Conservation (phyloP, 2,113 vertebrate genomes). For the Mormoops blainvillei region DNA sequence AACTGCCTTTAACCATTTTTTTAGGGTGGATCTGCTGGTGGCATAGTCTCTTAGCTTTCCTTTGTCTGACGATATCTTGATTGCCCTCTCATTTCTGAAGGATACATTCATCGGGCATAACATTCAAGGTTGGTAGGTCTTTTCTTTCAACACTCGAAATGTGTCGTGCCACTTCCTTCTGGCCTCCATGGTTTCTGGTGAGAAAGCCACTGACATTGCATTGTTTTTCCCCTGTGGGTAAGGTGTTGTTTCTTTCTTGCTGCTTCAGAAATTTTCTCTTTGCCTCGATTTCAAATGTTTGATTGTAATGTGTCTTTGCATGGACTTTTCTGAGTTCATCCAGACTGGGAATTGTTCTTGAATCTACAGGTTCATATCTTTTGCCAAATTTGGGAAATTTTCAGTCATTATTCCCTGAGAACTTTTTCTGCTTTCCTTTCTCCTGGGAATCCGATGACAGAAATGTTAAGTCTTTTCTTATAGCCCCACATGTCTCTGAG, state of each 20-base stretch:
- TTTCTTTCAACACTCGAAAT: not conserved
- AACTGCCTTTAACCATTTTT: not conserved
- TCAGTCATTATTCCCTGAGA: not conserved
- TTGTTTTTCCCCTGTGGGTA: not conserved
- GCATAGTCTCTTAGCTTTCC: slow-evolving; percentile 14
- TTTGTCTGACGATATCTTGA: slow-evolving; percentile 15
- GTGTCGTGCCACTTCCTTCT: not conserved
- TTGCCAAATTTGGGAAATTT: slow-evolving; percentile 5
- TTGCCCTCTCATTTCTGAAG: not conserved
- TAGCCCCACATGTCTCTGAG: not conserved
- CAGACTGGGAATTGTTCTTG: not conserved
- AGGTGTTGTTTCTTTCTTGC: not conserved
- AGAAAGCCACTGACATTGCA: not conserved
- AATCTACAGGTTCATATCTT: slow-evolving; percentile 20
- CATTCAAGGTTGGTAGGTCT: not conserved
- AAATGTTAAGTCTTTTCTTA: not conserved
- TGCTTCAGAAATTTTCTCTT: not conserved
- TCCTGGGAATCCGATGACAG: not conserved
- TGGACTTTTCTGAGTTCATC: not conserved
- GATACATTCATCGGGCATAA: not conserved
- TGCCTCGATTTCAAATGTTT: slow-evolving; percentile 14
- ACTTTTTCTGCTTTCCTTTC: not conserved
- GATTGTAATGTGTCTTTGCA: not conserved
- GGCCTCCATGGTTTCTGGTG: not conserved
- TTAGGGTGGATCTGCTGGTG: not conserved